Evolutionary conservation across 2,888 invertebrate species (phyloP).

Genomic region (Cremastinae sp.): DNA sequence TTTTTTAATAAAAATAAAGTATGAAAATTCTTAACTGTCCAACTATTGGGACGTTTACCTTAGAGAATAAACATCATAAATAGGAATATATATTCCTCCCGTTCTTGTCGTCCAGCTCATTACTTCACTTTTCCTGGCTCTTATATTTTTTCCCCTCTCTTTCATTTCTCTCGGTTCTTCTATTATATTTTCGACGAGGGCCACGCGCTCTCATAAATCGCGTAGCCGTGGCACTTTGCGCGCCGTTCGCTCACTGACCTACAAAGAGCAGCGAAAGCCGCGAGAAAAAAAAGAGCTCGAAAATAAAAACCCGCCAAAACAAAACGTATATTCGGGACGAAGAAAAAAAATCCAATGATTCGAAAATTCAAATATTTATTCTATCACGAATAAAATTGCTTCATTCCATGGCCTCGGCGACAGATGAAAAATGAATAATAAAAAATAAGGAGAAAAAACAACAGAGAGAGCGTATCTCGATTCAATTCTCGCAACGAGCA

Average conservation of each 20-base stretch:
- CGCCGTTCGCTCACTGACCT: slow-evolving; percentile 18
- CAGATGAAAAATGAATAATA: too few relatives aligned
- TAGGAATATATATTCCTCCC: too few relatives aligned
- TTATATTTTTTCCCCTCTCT: not conserved
- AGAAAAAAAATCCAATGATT: not conserved
- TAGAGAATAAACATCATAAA: too few relatives aligned
- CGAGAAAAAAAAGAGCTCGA: slow-evolving; percentile 7
- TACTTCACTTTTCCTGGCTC: not conserved
- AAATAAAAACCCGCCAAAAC: slow-evolving; percentile 16
- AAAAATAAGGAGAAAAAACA: slow-evolving; percentile 23
- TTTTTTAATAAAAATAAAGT: too few relatives aligned
- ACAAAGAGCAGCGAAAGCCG: slow-evolving; percentile 44
- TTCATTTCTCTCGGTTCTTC: not conserved
- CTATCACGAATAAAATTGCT: slow-evolving; percentile 49
- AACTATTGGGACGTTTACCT: too few relatives aligned
- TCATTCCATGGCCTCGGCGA: not conserved
- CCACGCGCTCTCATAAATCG: slow-evolving; percentile 28
- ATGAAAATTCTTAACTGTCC: too few relatives aligned
- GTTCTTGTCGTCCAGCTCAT: not conserved
- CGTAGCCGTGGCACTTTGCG: not conserved
- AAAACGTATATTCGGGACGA: not conserved
- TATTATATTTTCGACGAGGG: not conserved
- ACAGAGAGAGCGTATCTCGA: slow-evolving; percentile 21
- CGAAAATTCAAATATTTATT: slow-evolving; percentile 50
- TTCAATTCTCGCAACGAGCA: slow-evolving; percentile 40